These are phyloP conservation scores for Acrocera orbiculus DNA, from an alignment of 2,888 invertebrate genomes.

Conservation along the genomic window DNA sequence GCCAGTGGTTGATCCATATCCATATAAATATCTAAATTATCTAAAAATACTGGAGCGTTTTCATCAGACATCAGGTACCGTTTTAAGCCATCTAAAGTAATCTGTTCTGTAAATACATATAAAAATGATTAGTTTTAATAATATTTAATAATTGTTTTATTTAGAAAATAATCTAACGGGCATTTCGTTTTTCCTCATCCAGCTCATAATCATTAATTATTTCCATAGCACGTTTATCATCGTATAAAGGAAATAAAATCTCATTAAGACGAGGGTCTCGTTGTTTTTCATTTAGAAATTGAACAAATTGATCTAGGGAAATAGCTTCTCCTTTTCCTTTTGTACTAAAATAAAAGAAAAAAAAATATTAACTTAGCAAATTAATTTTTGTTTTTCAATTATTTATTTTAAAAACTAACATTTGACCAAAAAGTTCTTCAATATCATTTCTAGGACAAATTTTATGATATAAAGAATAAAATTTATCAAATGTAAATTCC, in stretches of 20 bases:
- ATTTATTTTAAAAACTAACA: slow-evolving; percentile 47
- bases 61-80: slow-evolving; percentile 99
- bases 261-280: slow-evolving; percentile 96
- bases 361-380: too few relatives aligned
- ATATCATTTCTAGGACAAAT: slow-evolving; percentile 98
- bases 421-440: slow-evolving; percentile 87
- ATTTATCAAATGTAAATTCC: slow-evolving; percentile 96
- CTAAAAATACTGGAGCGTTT: slow-evolving; percentile 97
- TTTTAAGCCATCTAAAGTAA: slow-evolving; percentile 91
- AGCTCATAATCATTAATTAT: slow-evolving; percentile 89
- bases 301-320: slow-evolving; percentile 69
- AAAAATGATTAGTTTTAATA: slow-evolving; percentile 1
- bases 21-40: slow-evolving; percentile 91
- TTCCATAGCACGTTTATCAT: slow-evolving; percentile 80
- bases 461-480: slow-evolving; percentile 94
- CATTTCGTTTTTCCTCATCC: slow-evolving; percentile 49
- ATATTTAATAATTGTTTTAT: too few relatives aligned
- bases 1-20: slow-evolving; percentile 98
- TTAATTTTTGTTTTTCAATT: neutral
- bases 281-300: slow-evolving; percentile 92
- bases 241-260: slow-evolving; percentile 93
- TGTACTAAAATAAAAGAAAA: slow-evolving; percentile 41
- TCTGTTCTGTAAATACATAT: slow-evolving; percentile 43
- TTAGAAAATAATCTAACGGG: slow-evolving; percentile 3
- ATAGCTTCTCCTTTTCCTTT: slow-evolving; percentile 80